phyloP scores from a whole-genome alignment of 2,888 invertebrate genomes.

The Girardia tigrina region DNA sequence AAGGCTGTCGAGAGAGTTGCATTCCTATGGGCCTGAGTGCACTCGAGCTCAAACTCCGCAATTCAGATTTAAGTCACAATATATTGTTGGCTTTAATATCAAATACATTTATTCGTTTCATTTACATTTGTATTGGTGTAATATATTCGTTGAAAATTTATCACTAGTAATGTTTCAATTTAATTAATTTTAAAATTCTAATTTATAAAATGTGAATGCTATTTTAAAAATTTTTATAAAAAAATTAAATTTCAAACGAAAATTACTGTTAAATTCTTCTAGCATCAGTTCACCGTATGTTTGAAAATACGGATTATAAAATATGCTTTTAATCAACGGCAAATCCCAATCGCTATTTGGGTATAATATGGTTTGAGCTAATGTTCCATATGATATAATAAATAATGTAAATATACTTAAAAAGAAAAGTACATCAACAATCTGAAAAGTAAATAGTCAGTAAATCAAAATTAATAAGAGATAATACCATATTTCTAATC shows the following conservation, averaged over 20 bases:
- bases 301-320: not conserved
- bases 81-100: too few species aligned
- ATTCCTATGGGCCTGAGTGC: too few species aligned
- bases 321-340: not conserved
- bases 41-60: too few species aligned
- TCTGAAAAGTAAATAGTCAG: not conserved
- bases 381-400: not conserved
- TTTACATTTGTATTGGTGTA: too few species aligned
- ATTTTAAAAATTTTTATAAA: not conserved
- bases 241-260: not conserved
- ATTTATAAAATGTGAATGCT: too few species aligned
- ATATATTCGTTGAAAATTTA: too few species aligned
- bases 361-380: not conserved
- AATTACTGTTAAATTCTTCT: not conserved
- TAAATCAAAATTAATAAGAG: not conserved
- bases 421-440: conserved; percentile 7
- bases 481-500: not conserved
- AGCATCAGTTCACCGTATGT: not conserved
- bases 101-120: too few species aligned
- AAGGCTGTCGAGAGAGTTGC: too few species aligned
- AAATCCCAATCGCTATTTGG: not conserved
- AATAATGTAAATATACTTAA: not conserved
- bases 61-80: too few species aligned
- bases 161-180: too few species aligned
- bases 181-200: too few species aligned